Conservation (phyloP, 2,113 vertebrate genomes). For the Mirounga angustirostris region DNA sequence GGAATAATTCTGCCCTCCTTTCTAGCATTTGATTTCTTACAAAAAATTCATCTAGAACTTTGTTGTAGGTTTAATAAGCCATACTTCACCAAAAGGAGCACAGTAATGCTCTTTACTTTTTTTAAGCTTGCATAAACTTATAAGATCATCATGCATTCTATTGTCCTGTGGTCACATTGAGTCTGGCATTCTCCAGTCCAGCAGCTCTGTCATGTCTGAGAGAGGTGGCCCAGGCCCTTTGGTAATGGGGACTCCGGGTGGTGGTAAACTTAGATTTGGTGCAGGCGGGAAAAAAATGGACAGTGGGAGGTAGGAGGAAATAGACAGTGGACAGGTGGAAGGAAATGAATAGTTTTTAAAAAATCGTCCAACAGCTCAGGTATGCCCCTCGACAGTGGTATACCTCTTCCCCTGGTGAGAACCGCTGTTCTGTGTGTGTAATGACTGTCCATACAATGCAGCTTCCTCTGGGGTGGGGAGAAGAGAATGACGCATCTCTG, state of each 20-base stretch:
- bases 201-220: neutral
- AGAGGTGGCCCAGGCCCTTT: neutral
- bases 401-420: rapidly evolving
- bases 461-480: neutral
- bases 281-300: neutral
- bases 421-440: neutral
- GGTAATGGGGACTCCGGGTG: neutral
- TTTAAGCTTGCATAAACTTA: neutral
- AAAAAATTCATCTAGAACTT: constrained; percentile 65
- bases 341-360: neutral
- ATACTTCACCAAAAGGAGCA: neutral
- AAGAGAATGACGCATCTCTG: neutral
- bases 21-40: constrained; percentile 57
- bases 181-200: neutral
- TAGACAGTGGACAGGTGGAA: neutral
- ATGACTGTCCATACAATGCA: neutral
- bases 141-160: neutral
- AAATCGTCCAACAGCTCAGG: too few species aligned
- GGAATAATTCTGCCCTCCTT: constrained; percentile 62
- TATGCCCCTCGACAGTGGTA: rapidly evolving
- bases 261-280: neutral
- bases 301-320: neutral
- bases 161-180: neutral
- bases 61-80: neutral
- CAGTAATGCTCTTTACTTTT: neutral